Percentiles rank a stretch among this genome's conserved stretches.
These are phyloP conservation scores for Enteromius fasciolatus DNA, from an alignment of 2,797 vertebrate genomes.

Conservation along the genomic window DNA sequence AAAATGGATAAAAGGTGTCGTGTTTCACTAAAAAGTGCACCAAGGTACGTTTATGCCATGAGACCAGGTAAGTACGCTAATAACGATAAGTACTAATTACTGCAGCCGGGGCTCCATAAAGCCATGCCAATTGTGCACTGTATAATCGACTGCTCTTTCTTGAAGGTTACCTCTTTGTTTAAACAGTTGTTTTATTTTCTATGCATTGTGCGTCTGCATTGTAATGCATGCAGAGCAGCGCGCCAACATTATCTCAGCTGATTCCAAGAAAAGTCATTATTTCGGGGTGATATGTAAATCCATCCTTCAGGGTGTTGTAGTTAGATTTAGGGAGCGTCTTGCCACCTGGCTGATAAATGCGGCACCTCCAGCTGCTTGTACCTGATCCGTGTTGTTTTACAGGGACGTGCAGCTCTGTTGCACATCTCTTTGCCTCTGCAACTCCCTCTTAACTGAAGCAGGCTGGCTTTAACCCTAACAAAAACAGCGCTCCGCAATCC, in stretches of 20 bases:
- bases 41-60: too few relatives aligned
- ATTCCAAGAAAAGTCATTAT: constrained; percentile 29
- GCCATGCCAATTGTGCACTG: constrained; percentile 1
- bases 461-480: constrained; percentile 39
- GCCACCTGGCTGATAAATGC: constrained; percentile 35
- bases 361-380: constrained; percentile 1
- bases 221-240: background rate
- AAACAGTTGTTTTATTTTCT: background rate
- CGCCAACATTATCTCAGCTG: constrained; percentile 17
- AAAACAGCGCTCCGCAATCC: constrained; percentile 33
- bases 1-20: too few relatives aligned
- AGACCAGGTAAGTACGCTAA: too few relatives aligned
- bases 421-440: background rate
- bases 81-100: too few relatives aligned
- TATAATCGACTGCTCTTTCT: background rate
- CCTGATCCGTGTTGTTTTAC: constrained; percentile 28
- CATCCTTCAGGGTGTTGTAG: constrained; percentile 1
- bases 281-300: constrained; percentile 43
- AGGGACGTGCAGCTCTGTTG: background rate
- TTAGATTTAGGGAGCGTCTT: constrained; percentile 12
- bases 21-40: too few relatives aligned
- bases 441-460: background rate
- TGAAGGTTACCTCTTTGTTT: background rate
- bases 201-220: background rate
- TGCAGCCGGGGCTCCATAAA: background rate